A percentile compares a stretch with the other conserved stretches of the same genome.
Conservation (phyloP, 2,888 invertebrate species). For the Drosophila peninsularis region DNA sequence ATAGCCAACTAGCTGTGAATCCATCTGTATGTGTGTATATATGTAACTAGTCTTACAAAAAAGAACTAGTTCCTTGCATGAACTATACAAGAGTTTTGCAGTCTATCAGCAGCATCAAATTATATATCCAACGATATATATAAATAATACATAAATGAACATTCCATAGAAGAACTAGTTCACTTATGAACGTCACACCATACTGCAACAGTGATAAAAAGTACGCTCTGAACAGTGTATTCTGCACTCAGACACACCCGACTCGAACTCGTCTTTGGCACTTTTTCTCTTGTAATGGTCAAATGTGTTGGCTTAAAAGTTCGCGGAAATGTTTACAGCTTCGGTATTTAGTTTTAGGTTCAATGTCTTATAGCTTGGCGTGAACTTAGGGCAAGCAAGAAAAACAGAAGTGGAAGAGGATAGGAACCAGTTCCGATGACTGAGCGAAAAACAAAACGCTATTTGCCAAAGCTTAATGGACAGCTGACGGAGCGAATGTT, state of each 20-base stretch:
- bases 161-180: not conserved
- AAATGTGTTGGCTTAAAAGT: constrained; percentile 9
- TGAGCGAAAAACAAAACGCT: not conserved
- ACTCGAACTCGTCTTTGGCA: not conserved
- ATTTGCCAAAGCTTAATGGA: constrained; percentile 1
- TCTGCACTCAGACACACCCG: not conserved
- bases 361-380: constrained; percentile 8
- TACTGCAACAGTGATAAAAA: no score
- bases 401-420: no score
- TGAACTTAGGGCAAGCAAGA: not conserved
- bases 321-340: constrained; percentile 8
- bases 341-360: constrained; percentile 6
- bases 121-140: no score
- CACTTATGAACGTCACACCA: not conserved
- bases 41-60: no score
- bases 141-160: no score
- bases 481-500: not conserved
- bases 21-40: no score
- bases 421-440: not conserved
- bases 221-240: not conserved
- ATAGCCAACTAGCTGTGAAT: no score
- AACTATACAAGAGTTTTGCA: no score
- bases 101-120: no score
- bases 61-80: no score
- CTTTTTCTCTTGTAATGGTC: constrained; percentile 5